Percentiles rank a stretch among this genome's conserved stretches.
phyloP scores from a whole-genome alignment of 2,888 invertebrate genomes.

The Caenorhabditis zanzibari region DNA sequence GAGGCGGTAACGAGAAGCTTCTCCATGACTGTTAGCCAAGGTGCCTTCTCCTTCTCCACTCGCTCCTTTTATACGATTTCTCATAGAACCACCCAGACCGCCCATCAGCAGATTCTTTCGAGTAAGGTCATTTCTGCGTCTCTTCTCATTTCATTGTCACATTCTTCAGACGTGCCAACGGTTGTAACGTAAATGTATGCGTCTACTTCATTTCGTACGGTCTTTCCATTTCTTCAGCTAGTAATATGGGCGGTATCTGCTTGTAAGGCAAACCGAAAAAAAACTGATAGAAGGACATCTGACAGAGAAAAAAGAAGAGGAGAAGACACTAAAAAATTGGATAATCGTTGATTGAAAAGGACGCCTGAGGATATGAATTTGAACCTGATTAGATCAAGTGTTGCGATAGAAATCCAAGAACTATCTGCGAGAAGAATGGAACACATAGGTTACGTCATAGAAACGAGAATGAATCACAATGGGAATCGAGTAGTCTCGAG shows the following conservation, averaged over 20 bases:
- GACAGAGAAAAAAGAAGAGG: slow-evolving; percentile 35
- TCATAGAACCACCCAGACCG: slow-evolving; percentile 48
- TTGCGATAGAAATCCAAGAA: slow-evolving; percentile 30
- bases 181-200: slow-evolving; percentile 53
- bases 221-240: slow-evolving; percentile 27
- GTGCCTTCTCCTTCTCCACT: slow-evolving; percentile 18
- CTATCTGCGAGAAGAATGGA: slow-evolving; percentile 7
- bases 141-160: slow-evolving; percentile 24
- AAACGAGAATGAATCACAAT: slow-evolving; percentile 26
- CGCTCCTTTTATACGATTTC: slow-evolving; percentile 46
- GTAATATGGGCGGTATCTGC: slow-evolving; percentile 57
- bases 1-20: slow-evolving; percentile 70
- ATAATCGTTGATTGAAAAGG: slow-evolving; percentile 47
- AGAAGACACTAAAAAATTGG: slow-evolving; percentile 38
- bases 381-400: slow-evolving; percentile 42
- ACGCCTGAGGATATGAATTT: slow-evolving; percentile 18
- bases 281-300: slow-evolving; percentile 54
- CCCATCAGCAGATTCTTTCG: slow-evolving; percentile 52
- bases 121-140: slow-evolving; percentile 58
- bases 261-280: slow-evolving; percentile 51
- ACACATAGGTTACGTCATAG: slow-evolving; percentile 17
- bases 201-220: slow-evolving; percentile 42
- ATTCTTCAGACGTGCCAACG: slow-evolving; percentile 36
- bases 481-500: slow-evolving; percentile 29
- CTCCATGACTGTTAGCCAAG: slow-evolving; percentile 67